These are phyloP conservation scores for Boloria euphrosyne DNA, from an alignment of 2,888 invertebrate species.

Conservation along the genomic window DNA sequence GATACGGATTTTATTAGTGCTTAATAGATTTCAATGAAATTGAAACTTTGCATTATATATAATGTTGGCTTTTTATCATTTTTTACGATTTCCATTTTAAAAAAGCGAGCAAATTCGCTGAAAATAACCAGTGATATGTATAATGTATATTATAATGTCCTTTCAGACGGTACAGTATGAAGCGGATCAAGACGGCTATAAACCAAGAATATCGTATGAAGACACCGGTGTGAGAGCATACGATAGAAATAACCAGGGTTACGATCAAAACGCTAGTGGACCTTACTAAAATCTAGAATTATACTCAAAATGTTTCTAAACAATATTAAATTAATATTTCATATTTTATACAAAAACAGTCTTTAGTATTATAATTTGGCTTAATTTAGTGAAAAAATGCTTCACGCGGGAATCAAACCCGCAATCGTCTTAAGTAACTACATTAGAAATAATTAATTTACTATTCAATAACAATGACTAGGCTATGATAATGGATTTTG, in stretches of 20 bases:
- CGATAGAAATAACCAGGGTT: slow-evolving; percentile 44
- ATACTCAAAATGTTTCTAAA: background rate
- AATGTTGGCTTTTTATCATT: too few species aligned
- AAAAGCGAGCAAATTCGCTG: too few species aligned
- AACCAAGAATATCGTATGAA: slow-evolving; percentile 86
- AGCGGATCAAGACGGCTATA: slow-evolving; percentile 86
- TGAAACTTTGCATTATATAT: too few species aligned
- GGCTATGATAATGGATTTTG: slow-evolving; percentile 58
- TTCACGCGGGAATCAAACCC: background rate
- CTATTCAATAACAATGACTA: slow-evolving; percentile 47
- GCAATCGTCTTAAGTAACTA: background rate
- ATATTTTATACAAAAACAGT: background rate
- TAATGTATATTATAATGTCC: background rate
- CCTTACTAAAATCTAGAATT: slow-evolving; percentile 35
- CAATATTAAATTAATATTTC: too few species aligned
- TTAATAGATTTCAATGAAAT: too few species aligned
- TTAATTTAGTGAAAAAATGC: background rate
- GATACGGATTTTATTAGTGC: too few species aligned
- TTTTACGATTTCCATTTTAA: too few species aligned
- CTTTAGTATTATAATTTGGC: background rate
- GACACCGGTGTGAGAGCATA: slow-evolving; percentile 70
- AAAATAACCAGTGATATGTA: background rate
- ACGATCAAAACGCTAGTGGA: slow-evolving; percentile 36
- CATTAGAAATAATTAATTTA: background rate
- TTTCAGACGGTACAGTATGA: slow-evolving; percentile 85